Percentiles rank a stretch among this genome's conserved stretches.
These are phyloP conservation scores for Cloeon dipterum DNA, from an alignment of 2,888 invertebrate genomes.

Conservation along the genomic window DNA sequence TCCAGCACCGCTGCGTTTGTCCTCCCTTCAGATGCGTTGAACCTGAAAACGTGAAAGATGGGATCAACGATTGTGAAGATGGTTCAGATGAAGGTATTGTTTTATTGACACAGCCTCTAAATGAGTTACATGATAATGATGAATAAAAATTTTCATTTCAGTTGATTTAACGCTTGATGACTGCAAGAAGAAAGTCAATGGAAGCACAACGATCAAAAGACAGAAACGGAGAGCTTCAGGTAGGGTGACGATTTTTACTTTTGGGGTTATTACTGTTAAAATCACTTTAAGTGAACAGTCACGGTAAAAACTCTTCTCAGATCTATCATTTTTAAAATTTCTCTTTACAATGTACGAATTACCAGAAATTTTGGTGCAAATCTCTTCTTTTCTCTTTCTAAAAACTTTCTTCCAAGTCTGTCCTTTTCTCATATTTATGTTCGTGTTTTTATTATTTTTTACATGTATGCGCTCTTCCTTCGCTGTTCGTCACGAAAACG, in stretches of 20 bases:
- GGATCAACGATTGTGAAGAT: slow-evolving; percentile 19
- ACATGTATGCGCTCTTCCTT: slow-evolving; percentile 1
- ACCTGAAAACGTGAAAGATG: slow-evolving; percentile 16
- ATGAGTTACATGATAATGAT: background rate
- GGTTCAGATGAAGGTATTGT: slow-evolving; percentile 20
- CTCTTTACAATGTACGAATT: too few species aligned
- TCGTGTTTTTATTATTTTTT: background rate
- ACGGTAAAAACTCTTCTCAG: too few species aligned
- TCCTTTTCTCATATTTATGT: background rate
- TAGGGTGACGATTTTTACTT: background rate
- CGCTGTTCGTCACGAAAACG: too few species aligned
- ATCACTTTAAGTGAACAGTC: too few species aligned
- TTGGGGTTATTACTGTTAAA: too few species aligned
- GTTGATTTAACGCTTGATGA: background rate
- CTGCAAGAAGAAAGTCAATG: background rate
- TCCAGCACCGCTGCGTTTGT: slow-evolving; percentile 20
- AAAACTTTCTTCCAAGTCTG: too few species aligned
- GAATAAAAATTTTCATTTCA: background rate
- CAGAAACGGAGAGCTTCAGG: slow-evolving; percentile 1
- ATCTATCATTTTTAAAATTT: too few species aligned
- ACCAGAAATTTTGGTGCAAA: too few species aligned
- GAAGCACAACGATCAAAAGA: background rate
- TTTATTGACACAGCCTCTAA: too few species aligned
- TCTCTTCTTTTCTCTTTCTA: too few species aligned
- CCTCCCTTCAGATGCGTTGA: slow-evolving; percentile 17